Evolutionary conservation across 2,113 vertebrate species (phyloP), one percentile per base, ranked within the genome.

Genomic region (Anhinga rufa): DNA sequence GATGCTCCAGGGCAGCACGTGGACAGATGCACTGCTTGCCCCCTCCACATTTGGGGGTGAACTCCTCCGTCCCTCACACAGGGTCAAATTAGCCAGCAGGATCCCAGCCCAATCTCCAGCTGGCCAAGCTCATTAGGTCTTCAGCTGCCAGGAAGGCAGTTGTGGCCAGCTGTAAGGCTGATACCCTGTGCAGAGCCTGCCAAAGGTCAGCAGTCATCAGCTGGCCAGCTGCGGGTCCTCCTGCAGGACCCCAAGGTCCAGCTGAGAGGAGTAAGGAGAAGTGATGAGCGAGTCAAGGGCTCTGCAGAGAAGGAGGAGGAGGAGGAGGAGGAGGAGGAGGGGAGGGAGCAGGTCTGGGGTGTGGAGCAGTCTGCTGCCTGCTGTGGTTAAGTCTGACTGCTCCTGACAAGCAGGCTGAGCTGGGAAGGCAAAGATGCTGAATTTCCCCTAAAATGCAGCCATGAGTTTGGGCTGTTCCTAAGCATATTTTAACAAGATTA

Each of bases 91-190:
- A 88, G 49, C 58, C 44, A 46, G 68, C 34, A 78, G 64, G 52
- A 94, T 83, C 75, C 36, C 36, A 91, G 80, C 72, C 64, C 80
- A 44, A 28, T 2, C 69, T 71, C 80, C 93, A 95, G 78, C 83
- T 94, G 89, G 91, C 38, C 86, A 84, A 40, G 40, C 52, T 95
- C 78, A n/a, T 74, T 70, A 94, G 31, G n/a, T n/a, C 54, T 90
- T 86, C 31, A 88, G 90, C 49, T 97, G 94, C 91, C 96, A 86
- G 82, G 48, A 70, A 71, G 57, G 78, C 94, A 94, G 77, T 75
- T 92, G 89, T 76, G 89, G 78, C 91, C 95, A 90, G 94, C 91
- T 97, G 93, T 79, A 72, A 64, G 81, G 62, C 74, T 87, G 78
- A 91, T 40, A 87, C 11, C 40, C 66, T 0, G 1, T 10, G 49